Evolutionary conservation across 2,888 invertebrate genomes (phyloP).

Genomic region (Xanthorhoe spadicearia): DNA sequence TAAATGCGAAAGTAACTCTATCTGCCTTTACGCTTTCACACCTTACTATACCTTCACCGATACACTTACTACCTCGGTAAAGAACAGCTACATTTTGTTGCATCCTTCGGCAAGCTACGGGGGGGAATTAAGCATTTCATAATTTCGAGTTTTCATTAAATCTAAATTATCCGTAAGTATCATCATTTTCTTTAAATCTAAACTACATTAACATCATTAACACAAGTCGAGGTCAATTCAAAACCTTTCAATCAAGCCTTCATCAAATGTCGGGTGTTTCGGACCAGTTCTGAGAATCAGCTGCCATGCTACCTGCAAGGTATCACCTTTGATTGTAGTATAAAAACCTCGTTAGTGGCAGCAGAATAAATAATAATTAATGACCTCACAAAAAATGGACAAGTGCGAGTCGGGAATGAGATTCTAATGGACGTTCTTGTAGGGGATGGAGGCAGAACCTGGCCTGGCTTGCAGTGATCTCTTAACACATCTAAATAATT

Average conservation of each 20-base stretch:
- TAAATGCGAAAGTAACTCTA: no score
- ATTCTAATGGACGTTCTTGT: background rate
- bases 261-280: conserved; percentile 53
- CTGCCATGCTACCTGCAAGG: conserved; percentile 41
- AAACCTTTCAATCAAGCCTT: conserved; percentile 60
- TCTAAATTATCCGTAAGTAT: background rate
- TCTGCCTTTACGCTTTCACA: no score
- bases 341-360: conserved; percentile 76
- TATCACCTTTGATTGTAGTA: conserved; percentile 61
- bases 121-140: no score
- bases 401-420: conserved; percentile 7
- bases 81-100: no score
- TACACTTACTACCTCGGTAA: no score
- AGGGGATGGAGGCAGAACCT: background rate
- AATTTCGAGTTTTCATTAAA: no score
- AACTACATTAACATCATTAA: conserved; percentile 28
- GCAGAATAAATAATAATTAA: conserved; percentile 30
- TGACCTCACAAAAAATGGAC: conserved; percentile 3
- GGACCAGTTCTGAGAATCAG: conserved; percentile 45
- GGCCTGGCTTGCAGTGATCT: no score
- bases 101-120: no score
- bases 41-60: no score
- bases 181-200: no score
- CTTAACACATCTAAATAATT: no score
- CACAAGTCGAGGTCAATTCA: conserved; percentile 45